phyloP scores from a whole-genome alignment of 2,113 vertebrate species.

The Takifugu bimaculatus region DNA sequence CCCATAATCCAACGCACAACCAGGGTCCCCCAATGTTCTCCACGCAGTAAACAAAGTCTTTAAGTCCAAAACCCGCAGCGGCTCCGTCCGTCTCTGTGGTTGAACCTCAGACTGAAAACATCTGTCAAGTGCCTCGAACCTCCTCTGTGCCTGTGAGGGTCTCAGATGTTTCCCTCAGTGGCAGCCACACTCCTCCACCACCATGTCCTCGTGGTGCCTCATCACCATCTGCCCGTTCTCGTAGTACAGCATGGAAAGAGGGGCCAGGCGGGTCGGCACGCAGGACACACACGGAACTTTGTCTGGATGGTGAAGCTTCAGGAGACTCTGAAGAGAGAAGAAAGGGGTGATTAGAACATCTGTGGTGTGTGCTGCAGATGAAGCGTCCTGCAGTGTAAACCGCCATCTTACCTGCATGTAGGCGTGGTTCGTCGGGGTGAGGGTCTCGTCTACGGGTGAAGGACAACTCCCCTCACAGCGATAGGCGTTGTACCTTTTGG shows the following conservation, averaged over 20 bases:
- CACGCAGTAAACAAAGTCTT: not conserved
- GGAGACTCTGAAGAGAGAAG: slow-evolving; percentile 75
- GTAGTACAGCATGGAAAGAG: slow-evolving; percentile 86
- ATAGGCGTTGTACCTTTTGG: slow-evolving; percentile 81
- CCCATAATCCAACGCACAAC: not conserved
- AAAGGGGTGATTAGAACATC: slow-evolving; percentile 16
- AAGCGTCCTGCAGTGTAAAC: not conserved
- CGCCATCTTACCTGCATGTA: slow-evolving; percentile 82
- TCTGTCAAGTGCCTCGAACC: slow-evolving; percentile 30
- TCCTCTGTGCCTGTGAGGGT: too few relatives aligned
- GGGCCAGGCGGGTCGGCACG: slow-evolving; percentile 76
- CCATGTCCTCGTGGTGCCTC: slow-evolving; percentile 83
- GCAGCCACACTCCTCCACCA: slow-evolving; percentile 84
- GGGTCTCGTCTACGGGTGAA: slow-evolving; percentile 78
- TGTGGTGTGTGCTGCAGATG: too few relatives aligned
- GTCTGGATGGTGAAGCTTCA: slow-evolving; percentile 80
- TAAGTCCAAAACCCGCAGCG: not conserved
- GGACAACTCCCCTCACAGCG: slow-evolving; percentile 83
- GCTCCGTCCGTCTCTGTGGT: not conserved
- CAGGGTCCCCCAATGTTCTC: not conserved
- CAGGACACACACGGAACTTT: slow-evolving; percentile 78
- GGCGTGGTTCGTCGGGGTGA: slow-evolving; percentile 83
- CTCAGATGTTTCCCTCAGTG: slow-evolving; percentile 63
- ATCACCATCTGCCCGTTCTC: slow-evolving; percentile 76
- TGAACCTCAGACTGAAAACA: slow-evolving; percentile 12